Base-by-base conservation (phyloP, 2,797 vertebrate genomes). In the Rhinella marina region DNA sequence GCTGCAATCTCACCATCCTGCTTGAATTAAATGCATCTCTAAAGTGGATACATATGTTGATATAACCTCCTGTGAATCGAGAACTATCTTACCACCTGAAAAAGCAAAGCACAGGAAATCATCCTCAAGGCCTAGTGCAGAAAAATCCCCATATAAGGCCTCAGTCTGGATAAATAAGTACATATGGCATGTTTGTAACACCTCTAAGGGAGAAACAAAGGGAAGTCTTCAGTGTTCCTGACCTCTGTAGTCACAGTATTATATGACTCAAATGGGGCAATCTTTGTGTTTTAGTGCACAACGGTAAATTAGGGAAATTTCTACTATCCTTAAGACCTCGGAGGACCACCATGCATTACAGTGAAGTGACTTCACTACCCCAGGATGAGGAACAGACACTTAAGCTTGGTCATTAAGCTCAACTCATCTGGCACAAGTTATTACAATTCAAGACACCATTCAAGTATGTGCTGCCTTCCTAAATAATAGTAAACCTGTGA, bases 91-190 rank as follows among this genome's bases (percentile, higher is more conserved):
- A 66, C 88, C 91, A 91, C 90, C 90, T 91, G 92, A 88, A 89
- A 90, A 91, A 90, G 91, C 91, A 91, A 25, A 88, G 81, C 59
- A 81, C 89, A 92, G 77, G 50, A 75, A 86, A 91, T 91, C 91
- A 72, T 90, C 90, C 88, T 86, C 68, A 84, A 32, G 85, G 57
- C 66, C 82, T 25, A 64, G 52, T 32, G 76, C 12, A 66, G 48
- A 88, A 62, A 88, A 86, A 76, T 68, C 81, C 54, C 83, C 78
- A 85, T 76, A 85, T 81, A 29, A 8, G 13, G 88, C 81, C 82
- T 90, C 57, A 6, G 81, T 88, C 0, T 54, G 89, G 88, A 90
- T 90, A 56, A 87, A 90, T 73, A 89, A 87, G 85, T 88, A 87
- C 91, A 92, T 86, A 90, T 90, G 90, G 87, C 90, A 88, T 23